Conservation (phyloP, 2,113 vertebrate genomes). For the Pseudorhombus dupliciocellatus region DNA sequence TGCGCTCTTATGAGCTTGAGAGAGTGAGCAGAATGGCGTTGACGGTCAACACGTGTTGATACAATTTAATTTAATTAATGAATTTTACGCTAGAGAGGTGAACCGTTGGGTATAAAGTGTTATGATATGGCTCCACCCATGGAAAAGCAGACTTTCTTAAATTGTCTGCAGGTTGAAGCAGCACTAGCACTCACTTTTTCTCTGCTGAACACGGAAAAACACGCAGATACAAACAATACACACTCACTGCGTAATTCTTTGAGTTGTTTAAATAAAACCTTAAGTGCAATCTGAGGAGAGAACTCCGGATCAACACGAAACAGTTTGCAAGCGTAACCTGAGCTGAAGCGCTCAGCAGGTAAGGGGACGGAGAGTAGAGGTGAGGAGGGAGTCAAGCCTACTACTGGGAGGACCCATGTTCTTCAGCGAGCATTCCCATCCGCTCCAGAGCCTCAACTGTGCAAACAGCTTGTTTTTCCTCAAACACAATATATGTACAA, state of each 20-base stretch:
- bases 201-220: too few relatives aligned
- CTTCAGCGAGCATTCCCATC: neutral
- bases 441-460: neutral
- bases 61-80: too few relatives aligned
- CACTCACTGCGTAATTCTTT: neutral
- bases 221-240: too few relatives aligned
- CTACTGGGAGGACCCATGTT: neutral
- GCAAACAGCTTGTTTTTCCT: slow-evolving; percentile 11
- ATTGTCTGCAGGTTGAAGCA: too few relatives aligned
- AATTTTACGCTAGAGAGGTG: too few relatives aligned
- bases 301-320: slow-evolving; percentile 10
- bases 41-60: too few relatives aligned
- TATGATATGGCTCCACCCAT: too few relatives aligned
- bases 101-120: too few relatives aligned
- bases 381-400: neutral
- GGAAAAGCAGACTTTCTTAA: too few relatives aligned
- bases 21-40: too few relatives aligned
- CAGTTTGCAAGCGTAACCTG: slow-evolving; percentile 4
- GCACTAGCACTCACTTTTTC: too few relatives aligned
- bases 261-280: neutral
- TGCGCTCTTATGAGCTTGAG: too few relatives aligned
- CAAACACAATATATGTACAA: neutral
- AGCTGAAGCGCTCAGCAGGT: slow-evolving; percentile 10
- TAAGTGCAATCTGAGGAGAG: neutral
- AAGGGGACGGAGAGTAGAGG: neutral